Conservation (phyloP, 2,797 vertebrate species). For the Sebastes melanostomus region DNA sequence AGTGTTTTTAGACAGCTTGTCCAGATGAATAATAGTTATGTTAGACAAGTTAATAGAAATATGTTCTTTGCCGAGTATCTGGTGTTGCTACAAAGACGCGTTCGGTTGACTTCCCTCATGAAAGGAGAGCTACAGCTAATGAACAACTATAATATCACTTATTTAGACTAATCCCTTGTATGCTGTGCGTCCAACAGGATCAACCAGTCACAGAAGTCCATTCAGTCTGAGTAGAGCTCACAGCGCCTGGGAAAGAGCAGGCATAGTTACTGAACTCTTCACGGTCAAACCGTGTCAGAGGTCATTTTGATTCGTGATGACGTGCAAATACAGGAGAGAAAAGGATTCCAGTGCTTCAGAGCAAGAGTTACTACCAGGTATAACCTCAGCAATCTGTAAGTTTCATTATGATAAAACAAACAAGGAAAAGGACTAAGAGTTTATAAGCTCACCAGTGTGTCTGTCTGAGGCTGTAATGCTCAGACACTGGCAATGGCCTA, state of each 20-base stretch:
- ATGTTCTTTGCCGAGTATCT: background rate
- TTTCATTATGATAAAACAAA: too few relatives aligned
- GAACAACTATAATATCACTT: background rate
- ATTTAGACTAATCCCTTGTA: background rate
- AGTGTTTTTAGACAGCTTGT: constrained; percentile 15
- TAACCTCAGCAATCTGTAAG: too few relatives aligned
- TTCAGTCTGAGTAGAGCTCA: background rate
- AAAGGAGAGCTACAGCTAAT: background rate
- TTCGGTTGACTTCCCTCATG: background rate
- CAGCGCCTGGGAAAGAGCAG: background rate
- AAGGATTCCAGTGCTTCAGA: too few relatives aligned
- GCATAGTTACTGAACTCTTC: too few relatives aligned
- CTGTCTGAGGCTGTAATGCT: too few relatives aligned
- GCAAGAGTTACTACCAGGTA: too few relatives aligned
- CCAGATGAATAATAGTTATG: constrained; percentile 23
- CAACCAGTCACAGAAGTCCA: background rate
- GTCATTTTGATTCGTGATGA: background rate
- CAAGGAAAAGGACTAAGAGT: too few relatives aligned
- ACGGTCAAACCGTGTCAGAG: background rate
- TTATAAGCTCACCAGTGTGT: too few relatives aligned
- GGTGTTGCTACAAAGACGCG: background rate
- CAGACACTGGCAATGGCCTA: too few relatives aligned
- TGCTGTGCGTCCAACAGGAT: background rate
- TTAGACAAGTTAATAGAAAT: constrained; percentile 15
- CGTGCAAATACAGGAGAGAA: too few relatives aligned